Conservation (phyloP, 2,113 vertebrate species). For the Pipra filicauda region DNA sequence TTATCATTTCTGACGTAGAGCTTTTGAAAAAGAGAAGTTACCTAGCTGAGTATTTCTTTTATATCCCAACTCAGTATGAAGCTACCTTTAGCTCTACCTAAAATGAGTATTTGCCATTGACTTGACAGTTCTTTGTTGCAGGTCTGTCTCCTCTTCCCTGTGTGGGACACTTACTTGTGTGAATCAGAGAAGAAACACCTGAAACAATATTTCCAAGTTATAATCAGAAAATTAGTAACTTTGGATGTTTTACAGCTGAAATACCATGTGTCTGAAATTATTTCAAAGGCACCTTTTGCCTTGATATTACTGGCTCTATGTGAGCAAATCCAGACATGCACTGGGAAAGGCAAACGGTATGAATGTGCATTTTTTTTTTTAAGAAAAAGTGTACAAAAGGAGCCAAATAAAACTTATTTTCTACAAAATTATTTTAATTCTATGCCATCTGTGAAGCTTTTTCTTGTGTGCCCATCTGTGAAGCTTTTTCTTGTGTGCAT, state of each 20-base stretch:
- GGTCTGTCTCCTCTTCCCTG: neutral
- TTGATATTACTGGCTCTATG: neutral
- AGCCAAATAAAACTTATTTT: conserved; percentile 78
- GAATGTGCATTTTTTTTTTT: conserved; percentile 48
- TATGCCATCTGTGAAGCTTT: neutral
- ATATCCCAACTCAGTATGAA: neutral
- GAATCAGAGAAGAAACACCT: neutral
- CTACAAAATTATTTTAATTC: conserved; percentile 52
- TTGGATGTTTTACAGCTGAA: neutral
- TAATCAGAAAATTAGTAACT: conserved; percentile 1
- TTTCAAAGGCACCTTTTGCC: conserved; percentile 7
- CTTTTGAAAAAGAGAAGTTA: neutral
- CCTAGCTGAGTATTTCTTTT: neutral
- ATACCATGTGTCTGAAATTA: neutral
- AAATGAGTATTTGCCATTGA: neutral
- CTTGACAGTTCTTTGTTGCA: conserved; percentile 9
- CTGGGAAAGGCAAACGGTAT: conserved; percentile 13
- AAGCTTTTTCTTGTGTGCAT: neutral
- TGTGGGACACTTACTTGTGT: neutral
- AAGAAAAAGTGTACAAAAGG: conserved; percentile 32
- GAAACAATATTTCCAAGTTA: neutral
- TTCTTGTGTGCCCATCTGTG: neutral
- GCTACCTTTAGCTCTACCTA: neutral
- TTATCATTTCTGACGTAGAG: neutral
- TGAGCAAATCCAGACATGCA: conserved; percentile 26